Evolutionary conservation across 2,888 invertebrate genomes (phyloP), one percentile per base, ranked within the genome.

Genomic region (Anagyrus pseudococci): DNA sequence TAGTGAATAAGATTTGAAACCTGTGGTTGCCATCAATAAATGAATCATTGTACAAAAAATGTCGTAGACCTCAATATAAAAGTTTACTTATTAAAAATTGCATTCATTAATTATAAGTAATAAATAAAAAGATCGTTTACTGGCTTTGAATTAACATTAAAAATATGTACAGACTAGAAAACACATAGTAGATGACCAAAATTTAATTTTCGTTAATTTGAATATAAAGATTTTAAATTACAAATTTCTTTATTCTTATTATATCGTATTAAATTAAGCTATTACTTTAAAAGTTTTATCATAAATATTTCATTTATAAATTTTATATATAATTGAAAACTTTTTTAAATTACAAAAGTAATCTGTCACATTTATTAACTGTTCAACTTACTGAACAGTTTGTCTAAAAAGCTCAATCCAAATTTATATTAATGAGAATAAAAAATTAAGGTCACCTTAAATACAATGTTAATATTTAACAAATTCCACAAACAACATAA

Each of bases 91-190:
- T 15, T 17, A 40, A 19, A 19, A 44, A 26, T 49, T 49, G 26
- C 29, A n/a, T 55, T 48, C 4, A 56, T 26, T 52, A 19, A 50
- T 43, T 56, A 25, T 2, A 37, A 60, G 56, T 17, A 43, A 37
- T 46, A 23, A 29, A 52, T 48, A 20, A 46, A 29, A 53, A 58
- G 48, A 48, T 44, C 17, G 20, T 37, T 40, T 57, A 4, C 8
- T 2, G 15, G 33, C 15, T 37, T 37, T 37, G 33, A 49, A 40
- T 46, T 33, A 26, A 58, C 52, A 8, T 22, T 58, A 13, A 4
- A 50, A 47, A 37, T 57, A 53, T 57, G 47, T 52, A 57, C 56
- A 46, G 52, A 47, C 44, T 56, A 60, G 53, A 52, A 52, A 48
- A 56, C 15, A 46, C 15, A 48, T 41, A 17, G 13, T 47, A 22